Evolutionary conservation across 2,888 invertebrate genomes (phyloP), one percentile per base, ranked within the genome.

Genomic region (Dascillus cervinus): DNA sequence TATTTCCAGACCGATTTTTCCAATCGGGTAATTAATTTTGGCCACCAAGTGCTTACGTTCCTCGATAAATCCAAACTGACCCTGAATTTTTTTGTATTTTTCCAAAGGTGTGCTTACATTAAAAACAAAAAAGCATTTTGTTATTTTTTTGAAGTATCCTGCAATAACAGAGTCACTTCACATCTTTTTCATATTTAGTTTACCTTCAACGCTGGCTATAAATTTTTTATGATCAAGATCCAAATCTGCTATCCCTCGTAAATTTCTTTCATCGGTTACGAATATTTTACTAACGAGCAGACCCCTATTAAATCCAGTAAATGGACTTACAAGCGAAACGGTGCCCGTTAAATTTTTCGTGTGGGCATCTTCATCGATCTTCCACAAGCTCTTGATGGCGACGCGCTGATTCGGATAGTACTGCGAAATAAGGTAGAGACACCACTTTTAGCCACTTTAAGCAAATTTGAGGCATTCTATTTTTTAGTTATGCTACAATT

Each of bases 51-150:
- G 83, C 25, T 74, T 68, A 28, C 80, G 73, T 3, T 70, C 67
- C 43, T 85, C 83, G 2, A 80, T 77, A 32, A 86, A 72, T 1
- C 84, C 84, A 47, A 86, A 78, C 2, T 79, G 66, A 1, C 79
- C 83, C 1, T 73, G 71, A 11, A 82, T 69, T 8, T 70, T 73
- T 0, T 75, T 68, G 49, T 78, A 77, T 32, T 78, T 78, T 26
- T 80, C 75, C 26, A 79, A 65, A 0, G 84, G 82, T 2, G 84
- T 83, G 0, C 83, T 84, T 3, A 85, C 72, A 56, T 86, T 86
- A 10, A 86, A 72, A 1, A 72, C 70, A 2, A 85, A 56, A 78
- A 81, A 82, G 40, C 81, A 85, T 60, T 86, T 82, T 1, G 80
- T 81, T 11, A 87, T 64, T 24, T 75, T 75, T 26, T 74, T 75